Base-by-base conservation (phyloP, 92 coral and sea anemone species). In the Chrysogorgia sp. region DNA sequence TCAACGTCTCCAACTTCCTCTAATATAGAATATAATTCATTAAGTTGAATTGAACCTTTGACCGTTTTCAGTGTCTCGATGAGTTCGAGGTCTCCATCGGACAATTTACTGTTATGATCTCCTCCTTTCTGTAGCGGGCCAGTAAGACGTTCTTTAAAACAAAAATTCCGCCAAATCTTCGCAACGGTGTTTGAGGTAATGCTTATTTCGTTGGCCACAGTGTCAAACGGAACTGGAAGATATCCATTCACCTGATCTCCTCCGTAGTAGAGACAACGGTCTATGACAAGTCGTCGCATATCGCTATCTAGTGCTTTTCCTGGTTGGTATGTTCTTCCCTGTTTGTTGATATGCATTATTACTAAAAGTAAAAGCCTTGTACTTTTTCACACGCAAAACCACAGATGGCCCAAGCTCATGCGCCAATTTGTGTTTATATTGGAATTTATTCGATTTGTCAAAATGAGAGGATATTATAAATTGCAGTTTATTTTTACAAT, bases 121-220 rank as follows among this genome's bases (percentile, higher is more conserved):
- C 66, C 33, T 59, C 66, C 70, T 63, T 25, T 63, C n/a, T 17
- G 7, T 63, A 63, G 24, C 33, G 70, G 70, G 33, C 4, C n/a
- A 28, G 70, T 63, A 28, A 32, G 47, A 19, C 70, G 28, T 37
- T 63, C 70, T 5, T 63, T 63, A 32, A 63, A 63, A 63, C 70
- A 63, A 63, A 28, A 63, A 63, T 63, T 63, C 15, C 70, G 47
- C 70, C 70, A 63, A 28, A 63, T 63, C 33, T 63, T 63, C 17
- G 70, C 70, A 63, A 63, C 70, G 28, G 70, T 63, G 34, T 63
- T 63, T 12, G 40, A 37, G 33, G 70, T 7, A 10, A 63, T 22
- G 41, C 70, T 43, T 21, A 63, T 19, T 9, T 63, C 70, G 5
- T 63, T 22, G 3, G 40, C 70, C 40, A 32, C 2, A 3, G 23